Percentiles rank a stretch among this genome's conserved stretches.
These are phyloP conservation scores for Anaspis maculata DNA, from an alignment of 2,888 invertebrate species.

Conservation along the genomic window DNA sequence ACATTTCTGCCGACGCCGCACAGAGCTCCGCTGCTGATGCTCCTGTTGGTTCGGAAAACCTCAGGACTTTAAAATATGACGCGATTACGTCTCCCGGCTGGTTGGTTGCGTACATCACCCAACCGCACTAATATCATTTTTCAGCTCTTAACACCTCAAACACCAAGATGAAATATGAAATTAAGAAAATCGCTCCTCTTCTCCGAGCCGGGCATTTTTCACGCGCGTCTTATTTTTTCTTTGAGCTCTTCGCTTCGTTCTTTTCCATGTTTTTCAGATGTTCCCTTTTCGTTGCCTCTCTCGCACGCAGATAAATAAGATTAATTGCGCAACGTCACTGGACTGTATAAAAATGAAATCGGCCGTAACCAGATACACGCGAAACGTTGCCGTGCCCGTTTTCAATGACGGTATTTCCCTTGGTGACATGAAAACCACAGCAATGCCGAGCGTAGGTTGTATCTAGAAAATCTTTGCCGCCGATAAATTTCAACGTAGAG, in stretches of 20 bases:
- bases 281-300: slow-evolving; percentile 10
- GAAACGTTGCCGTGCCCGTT: no score
- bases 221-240: no score
- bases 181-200: slow-evolving; percentile 17
- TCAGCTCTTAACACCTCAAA: slow-evolving; percentile 17
- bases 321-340: slow-evolving; percentile 12
- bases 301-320: slow-evolving; percentile 12
- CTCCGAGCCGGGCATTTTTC: slow-evolving; percentile 11
- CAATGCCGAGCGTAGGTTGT: no score
- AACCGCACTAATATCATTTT: slow-evolving; percentile 17
- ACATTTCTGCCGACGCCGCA: no score
- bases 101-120: slow-evolving; percentile 14
- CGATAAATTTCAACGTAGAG: no score
- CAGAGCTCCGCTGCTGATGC: no score
- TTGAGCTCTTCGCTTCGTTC: no score
- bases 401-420: no score
- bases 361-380: slow-evolving; percentile 8
- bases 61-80: slow-evolving; percentile 17
- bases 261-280: no score
- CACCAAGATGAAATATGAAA: slow-evolving; percentile 17
- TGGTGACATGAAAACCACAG: no score
- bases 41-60: no score
- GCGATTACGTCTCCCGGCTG: slow-evolving; percentile 19
- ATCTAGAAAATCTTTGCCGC: no score
- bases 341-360: slow-evolving; percentile 12